phyloP scores from a whole-genome alignment of 2,888 invertebrate genomes.

The Heteropelma amictum region DNA sequence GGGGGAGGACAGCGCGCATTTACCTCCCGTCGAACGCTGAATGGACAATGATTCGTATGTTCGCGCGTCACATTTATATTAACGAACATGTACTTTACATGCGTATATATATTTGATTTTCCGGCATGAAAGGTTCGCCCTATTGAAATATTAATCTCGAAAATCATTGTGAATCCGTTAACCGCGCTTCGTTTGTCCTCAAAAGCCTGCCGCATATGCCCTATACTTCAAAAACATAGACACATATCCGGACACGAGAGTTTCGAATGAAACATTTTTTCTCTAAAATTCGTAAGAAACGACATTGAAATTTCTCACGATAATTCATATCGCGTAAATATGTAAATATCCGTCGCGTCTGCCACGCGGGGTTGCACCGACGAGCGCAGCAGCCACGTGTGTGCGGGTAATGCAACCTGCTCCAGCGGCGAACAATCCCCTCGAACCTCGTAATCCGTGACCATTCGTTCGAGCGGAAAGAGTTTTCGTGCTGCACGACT shows the following conservation, averaged over 20 bases:
- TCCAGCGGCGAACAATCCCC: constrained; percentile 3
- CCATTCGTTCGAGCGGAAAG: constrained; percentile 26
- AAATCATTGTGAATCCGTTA: constrained; percentile 48
- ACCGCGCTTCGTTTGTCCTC: constrained; percentile 7
- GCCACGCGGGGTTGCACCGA: not conserved
- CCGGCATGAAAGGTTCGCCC: not conserved
- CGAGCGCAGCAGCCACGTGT: not conserved
- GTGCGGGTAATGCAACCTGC: not conserved
- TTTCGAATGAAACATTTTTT: too few relatives aligned
- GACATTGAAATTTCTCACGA: too few relatives aligned
- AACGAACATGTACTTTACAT: not conserved
- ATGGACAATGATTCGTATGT: constrained; percentile 51
- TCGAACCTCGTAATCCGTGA: constrained; percentile 24
- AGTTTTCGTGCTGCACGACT: constrained; percentile 15
- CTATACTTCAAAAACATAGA: not conserved
- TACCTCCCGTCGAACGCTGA: constrained; percentile 43
- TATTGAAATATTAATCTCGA: constrained; percentile 50
- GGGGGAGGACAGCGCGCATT: constrained; percentile 14
- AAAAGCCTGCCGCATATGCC: not conserved
- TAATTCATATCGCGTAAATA: too few relatives aligned
- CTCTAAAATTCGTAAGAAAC: too few relatives aligned
- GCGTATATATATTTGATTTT: not conserved
- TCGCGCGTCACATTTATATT: constrained; percentile 1
- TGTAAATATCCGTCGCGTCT: not conserved
- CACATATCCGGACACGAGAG: too few relatives aligned